Evolutionary conservation across 2,888 invertebrate genomes (phyloP).

Genomic region (Tyria jacobaeae): DNA sequence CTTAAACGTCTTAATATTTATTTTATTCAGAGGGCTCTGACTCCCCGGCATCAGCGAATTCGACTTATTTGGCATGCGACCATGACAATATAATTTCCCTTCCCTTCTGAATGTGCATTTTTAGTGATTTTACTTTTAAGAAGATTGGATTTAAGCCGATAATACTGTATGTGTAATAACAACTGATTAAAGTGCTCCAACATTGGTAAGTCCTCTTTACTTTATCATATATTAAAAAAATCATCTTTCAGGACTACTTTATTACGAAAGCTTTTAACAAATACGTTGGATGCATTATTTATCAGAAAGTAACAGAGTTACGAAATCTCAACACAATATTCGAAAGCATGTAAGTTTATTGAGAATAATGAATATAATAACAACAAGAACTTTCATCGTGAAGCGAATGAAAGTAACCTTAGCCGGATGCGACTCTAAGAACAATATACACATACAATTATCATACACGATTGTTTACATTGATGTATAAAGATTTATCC

Average conservation of each 20-base stretch:
- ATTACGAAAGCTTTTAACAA: neutral
- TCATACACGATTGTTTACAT: constrained; percentile 28
- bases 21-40: too few relatives aligned
- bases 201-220: too few relatives aligned
- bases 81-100: too few relatives aligned
- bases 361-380: constrained; percentile 67
- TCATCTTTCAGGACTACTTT: neutral
- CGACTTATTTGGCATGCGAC: too few relatives aligned
- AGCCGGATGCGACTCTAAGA: constrained; percentile 46
- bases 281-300: neutral
- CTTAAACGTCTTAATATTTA: too few relatives aligned
- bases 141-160: too few relatives aligned
- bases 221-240: too few relatives aligned
- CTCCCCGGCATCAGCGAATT: too few relatives aligned
- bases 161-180: too few relatives aligned
- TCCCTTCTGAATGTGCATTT: too few relatives aligned
- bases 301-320: constrained; percentile 1
- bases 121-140: too few relatives aligned
- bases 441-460: constrained; percentile 37
- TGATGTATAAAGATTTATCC: constrained; percentile 14
- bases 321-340: neutral
- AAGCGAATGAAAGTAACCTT: constrained; percentile 59
- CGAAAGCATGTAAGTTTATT: constrained; percentile 52
- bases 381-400: constrained; percentile 65
- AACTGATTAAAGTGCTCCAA: too few relatives aligned